phyloP scores from a whole-genome alignment of 2,888 invertebrate genomes.

The Venusia cambrica region DNA sequence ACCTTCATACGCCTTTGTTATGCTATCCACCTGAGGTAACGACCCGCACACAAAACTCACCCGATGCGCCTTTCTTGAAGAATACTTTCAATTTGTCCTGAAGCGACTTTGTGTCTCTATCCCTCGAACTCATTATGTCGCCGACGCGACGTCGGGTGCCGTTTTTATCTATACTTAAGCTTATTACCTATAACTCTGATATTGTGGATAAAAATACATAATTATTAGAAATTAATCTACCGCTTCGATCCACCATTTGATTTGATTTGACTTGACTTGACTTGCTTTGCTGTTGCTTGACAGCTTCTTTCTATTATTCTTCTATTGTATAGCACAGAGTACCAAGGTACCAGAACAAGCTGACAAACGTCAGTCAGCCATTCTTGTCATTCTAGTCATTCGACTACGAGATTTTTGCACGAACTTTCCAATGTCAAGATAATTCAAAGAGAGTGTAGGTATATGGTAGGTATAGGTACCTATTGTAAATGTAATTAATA shows the following conservation, averaged over 20 bases:
- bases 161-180: constrained; percentile 44
- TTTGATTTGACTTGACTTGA: no score
- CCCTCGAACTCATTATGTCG: constrained; percentile 83
- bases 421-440: no score
- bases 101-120: constrained; percentile 85
- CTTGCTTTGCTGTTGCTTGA: no score
- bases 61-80: constrained; percentile 83
- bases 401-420: no score
- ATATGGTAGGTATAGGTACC: no score
- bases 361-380: no score
- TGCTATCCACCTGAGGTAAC: neutral
- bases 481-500: no score
- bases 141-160: constrained; percentile 38
- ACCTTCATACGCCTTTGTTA: neutral
- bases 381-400: no score
- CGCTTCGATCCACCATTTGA: constrained; percentile 54
- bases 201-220: constrained; percentile 69
- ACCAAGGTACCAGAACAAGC: no score
- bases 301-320: no score
- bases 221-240: constrained; percentile 68
- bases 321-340: no score
- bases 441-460: no score
- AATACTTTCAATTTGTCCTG: constrained; percentile 88
- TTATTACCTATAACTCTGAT: constrained; percentile 66
- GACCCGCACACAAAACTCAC: constrained; percentile 47